phyloP scores from a whole-genome alignment of 2,797 vertebrate genomes.

The Brachyrhaphis roseni region DNA sequence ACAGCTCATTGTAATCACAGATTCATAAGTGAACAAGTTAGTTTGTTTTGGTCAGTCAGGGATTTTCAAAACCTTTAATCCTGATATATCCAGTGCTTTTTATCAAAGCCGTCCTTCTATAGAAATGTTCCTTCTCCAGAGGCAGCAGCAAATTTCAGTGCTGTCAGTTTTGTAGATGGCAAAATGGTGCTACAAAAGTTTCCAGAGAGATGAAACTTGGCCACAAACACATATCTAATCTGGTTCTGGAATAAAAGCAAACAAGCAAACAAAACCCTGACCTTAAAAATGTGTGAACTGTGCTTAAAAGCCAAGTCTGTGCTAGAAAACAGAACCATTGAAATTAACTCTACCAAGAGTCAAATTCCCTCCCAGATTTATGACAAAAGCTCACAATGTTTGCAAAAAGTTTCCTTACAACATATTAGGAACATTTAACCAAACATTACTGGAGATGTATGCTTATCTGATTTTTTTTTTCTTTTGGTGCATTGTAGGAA shows the following conservation, averaged over 20 bases:
- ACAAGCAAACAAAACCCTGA: neutral
- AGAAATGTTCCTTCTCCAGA: neutral
- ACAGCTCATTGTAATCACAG: neutral
- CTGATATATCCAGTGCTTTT: neutral
- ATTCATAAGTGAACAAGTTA: neutral
- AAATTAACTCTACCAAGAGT: neutral
- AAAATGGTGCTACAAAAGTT: neutral
- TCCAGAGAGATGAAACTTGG: neutral
- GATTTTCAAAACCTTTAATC: neutral
- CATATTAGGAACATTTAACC: slow-evolving; percentile 1
- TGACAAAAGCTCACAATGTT: neutral
- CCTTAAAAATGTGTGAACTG: neutral
- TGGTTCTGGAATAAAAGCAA: neutral
- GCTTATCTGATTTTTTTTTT: neutral
- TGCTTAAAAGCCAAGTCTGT: neutral
- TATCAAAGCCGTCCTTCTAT: neutral
- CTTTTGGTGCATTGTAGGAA: neutral
- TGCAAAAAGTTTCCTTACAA: neutral
- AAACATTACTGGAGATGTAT: neutral
- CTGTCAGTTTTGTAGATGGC: neutral
- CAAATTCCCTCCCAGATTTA: neutral
- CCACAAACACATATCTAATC: neutral
- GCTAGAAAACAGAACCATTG: neutral
- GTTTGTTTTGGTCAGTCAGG: neutral
- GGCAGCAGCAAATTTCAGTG: neutral